Evolutionary conservation across 92 coral and sea anemone species (phyloP).

Genomic region (Ricordea florida): DNA sequence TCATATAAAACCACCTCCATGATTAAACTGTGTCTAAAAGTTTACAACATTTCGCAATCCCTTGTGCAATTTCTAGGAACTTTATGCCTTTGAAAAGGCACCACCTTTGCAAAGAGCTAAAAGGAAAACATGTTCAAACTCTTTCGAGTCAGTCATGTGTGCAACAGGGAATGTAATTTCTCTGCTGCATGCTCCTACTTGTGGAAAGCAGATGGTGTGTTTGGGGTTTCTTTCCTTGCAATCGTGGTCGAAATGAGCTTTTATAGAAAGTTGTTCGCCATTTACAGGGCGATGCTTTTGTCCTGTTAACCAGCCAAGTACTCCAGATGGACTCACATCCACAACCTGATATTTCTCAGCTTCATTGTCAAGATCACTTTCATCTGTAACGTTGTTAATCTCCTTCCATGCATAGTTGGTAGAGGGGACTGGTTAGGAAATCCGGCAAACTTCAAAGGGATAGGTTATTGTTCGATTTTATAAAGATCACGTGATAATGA

Average conservation of each 20-base stretch:
- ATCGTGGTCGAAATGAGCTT: constrained; percentile 63
- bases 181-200: constrained; percentile 62
- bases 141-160: constrained; percentile 54
- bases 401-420: constrained; percentile 57
- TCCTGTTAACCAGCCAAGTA: constrained; percentile 82
- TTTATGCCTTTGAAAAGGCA: constrained; percentile 49
- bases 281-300: constrained; percentile 72
- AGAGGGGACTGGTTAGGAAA: constrained; percentile 25
- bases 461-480: too few relatives aligned
- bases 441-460: too few relatives aligned
- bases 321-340: constrained; percentile 59
- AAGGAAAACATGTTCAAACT: constrained; percentile 52
- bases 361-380: not conserved
- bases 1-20: too few relatives aligned
- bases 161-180: constrained; percentile 73
- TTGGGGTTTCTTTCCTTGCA: constrained; percentile 65
- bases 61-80: constrained; percentile 16
- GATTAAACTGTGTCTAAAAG: constrained; percentile 31
- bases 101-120: constrained; percentile 52
- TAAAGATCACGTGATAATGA: too few relatives aligned
- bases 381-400: constrained; percentile 4
- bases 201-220: constrained; percentile 76
- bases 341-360: constrained; percentile 27
- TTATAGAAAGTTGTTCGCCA: constrained; percentile 54
- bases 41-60: constrained; percentile 31